A percentile compares a stretch with the other conserved stretches of the same genome.
These are phyloP conservation scores for Paguma larvata DNA, from an alignment of 2,797 vertebrate species.

Conservation along the genomic window DNA sequence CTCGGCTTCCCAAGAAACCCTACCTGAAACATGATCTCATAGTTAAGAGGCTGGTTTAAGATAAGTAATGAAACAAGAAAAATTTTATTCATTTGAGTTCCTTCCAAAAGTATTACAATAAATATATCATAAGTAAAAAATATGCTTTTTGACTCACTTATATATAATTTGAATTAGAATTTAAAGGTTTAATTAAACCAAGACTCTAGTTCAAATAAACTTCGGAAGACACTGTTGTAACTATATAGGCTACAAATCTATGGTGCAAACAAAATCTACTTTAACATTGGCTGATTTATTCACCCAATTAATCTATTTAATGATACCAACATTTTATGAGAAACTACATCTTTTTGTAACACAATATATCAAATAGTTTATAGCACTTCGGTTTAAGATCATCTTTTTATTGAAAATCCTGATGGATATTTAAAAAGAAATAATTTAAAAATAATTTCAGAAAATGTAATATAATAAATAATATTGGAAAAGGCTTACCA, in stretches of 20 bases:
- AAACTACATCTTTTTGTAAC: neutral
- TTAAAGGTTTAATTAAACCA: neutral
- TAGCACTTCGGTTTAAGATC: neutral
- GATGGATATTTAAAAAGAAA: neutral
- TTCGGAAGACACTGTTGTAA: neutral
- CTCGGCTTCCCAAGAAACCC: neutral
- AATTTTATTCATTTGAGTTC: neutral
- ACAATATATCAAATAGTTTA: neutral
- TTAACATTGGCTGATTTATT: neutral
- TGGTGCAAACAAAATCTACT: neutral
- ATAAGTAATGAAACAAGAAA: neutral
- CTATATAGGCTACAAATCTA: neutral
- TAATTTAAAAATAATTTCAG: neutral
- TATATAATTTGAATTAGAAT: neutral
- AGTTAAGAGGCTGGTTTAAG: neutral
- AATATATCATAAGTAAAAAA: conserved; percentile 8
- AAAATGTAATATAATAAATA: conserved; percentile 1
- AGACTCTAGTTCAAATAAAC: neutral
- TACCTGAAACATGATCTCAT: neutral
- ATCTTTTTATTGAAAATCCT: neutral
- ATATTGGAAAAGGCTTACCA: neutral
- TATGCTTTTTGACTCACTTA: neutral
- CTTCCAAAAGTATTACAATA: neutral
- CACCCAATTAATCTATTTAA: conserved; percentile 6
- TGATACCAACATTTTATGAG: neutral